Evolutionary conservation across 1,140 invertebrate genomes (phyloP).

Genomic region (Nephotettix cincticeps): DNA sequence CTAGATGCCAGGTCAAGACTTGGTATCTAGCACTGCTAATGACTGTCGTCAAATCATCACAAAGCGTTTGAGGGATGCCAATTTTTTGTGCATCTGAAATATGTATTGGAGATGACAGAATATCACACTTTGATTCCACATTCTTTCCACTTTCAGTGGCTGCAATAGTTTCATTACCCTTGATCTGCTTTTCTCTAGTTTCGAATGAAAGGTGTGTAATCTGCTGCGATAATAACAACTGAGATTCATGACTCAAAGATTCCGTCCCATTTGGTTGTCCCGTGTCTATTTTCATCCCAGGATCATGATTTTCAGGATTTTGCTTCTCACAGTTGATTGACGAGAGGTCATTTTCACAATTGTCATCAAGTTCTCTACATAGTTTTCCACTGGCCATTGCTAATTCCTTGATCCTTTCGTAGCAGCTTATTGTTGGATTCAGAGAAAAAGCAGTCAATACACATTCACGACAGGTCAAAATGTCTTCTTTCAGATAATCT

Average conservation of each 20-base stretch:
- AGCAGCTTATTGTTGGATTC: slow-evolving; percentile 55
- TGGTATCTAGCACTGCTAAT: slow-evolving; percentile 61
- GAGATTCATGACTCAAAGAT: background rate
- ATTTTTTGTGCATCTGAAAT: slow-evolving; percentile 53
- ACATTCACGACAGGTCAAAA: slow-evolving; percentile 60
- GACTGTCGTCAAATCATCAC: slow-evolving; percentile 61
- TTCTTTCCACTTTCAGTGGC: too few species aligned
- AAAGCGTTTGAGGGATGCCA: slow-evolving; percentile 57
- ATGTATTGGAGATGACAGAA: slow-evolving; percentile 51
- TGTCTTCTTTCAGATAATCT: slow-evolving; percentile 52
- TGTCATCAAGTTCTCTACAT: background rate
- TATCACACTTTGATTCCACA: slow-evolving; percentile 52
- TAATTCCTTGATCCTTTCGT: slow-evolving; percentile 51
- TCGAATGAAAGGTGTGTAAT: too few species aligned
- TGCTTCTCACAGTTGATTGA: slow-evolving; percentile 2
- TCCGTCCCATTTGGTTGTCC: background rate
- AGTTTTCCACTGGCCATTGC: slow-evolving; percentile 26
- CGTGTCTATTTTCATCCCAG: background rate
- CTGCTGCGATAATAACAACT: too few species aligned
- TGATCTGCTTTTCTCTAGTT: slow-evolving; percentile 32
- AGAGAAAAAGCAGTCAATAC: slow-evolving; percentile 65
- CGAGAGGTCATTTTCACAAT: slow-evolving; percentile 5
- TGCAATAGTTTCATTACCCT: slow-evolving; percentile 43
- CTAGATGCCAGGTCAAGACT: slow-evolving; percentile 59
- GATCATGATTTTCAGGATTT: background rate